phyloP scores from a whole-genome alignment of 2,888 invertebrate genomes.

The Escarpia spicata region DNA sequence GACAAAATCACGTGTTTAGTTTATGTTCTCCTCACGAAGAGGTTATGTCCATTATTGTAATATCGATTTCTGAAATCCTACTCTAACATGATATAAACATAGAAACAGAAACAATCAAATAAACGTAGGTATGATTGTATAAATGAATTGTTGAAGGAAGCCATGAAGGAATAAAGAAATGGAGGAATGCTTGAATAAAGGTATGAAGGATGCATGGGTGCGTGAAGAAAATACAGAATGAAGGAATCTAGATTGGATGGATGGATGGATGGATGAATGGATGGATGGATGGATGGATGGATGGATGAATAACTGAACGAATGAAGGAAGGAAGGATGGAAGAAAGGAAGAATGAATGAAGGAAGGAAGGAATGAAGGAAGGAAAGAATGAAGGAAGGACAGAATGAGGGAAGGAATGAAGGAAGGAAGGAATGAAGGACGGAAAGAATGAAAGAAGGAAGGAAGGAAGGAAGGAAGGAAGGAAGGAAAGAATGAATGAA shows the following conservation, averaged over 20 bases:
- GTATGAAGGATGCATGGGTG: conserved; percentile 30
- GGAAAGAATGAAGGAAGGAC: too few relatives aligned
- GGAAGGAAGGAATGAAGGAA: conserved; percentile 39
- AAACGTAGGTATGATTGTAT: conserved; percentile 40
- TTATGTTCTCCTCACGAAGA: too few relatives aligned
- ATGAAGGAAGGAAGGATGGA: conserved; percentile 39
- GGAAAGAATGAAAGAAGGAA: conserved; percentile 34
- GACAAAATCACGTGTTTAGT: too few relatives aligned
- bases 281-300: conserved; percentile 39
- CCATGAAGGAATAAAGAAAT: conserved; percentile 36
- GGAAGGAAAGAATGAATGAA: too few relatives aligned
- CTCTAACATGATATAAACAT: too few relatives aligned
- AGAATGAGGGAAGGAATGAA: conserved; percentile 35
- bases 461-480: conserved; percentile 34
- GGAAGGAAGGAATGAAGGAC: conserved; percentile 39
- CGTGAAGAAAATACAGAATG: conserved; percentile 37
- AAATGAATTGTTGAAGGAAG: conserved; percentile 36
- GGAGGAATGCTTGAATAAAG: conserved; percentile 24
- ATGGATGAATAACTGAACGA: conserved; percentile 34
- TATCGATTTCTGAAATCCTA: too few relatives aligned
- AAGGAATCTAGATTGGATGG: conserved; percentile 39
- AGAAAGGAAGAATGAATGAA: conserved; percentile 37
- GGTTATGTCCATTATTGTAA: too few relatives aligned
- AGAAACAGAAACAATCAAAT: conserved; percentile 34
- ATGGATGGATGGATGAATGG: conserved; percentile 37